Evolutionary conservation across 2,888 invertebrate genomes (phyloP), one percentile per base, ranked within the genome.

Genomic region (Athalia rosae): DNA sequence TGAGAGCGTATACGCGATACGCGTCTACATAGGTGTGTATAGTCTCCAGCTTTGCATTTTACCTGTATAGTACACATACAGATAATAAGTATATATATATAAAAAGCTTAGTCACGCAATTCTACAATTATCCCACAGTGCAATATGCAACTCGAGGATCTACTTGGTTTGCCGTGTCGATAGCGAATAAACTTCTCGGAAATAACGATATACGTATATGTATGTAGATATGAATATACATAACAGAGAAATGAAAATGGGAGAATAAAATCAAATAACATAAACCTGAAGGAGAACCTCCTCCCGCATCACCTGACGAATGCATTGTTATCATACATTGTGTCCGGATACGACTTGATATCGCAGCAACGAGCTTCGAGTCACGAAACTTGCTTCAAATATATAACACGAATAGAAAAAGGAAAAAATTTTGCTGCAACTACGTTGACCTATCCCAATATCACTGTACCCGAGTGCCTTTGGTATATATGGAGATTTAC

Each of bases 41-140:
- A 62, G 64, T 61, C 45, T 47, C 71, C 45, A 13, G 45, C 15
- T 73, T n/a, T 59, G 1, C 61, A 9, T 61, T 9, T 15, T 74
- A 48, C 48, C 59, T 28, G 28, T 28, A 28, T 28, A 28, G n/a
- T n/a, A n/a, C 28, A 28, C 28, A 28, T 28, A 28, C 28, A 28
- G 28, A n/a, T n/a, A n/a, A 28, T 28, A 28, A 28, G 28, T 28
- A 28, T 28, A 28, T 28, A 28, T 28, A 28, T 28, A 28, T 28
- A 28, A 28, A 28, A 28, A 28, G 28, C 28, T 61, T 15, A 47
- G 58, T 74, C 74, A 74, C 74, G 74, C 74, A 61, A 74, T 74
- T 62, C 50, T 28, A 61, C 74, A 74, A 61, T 74, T 74, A 74
- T 74, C 74, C 74, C 74, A 74, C 74, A 59, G 74, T 74, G 74